Evolutionary conservation across 1,140 invertebrate genomes (phyloP).

Genomic region (Trachymyrmex septentrionalis): DNA sequence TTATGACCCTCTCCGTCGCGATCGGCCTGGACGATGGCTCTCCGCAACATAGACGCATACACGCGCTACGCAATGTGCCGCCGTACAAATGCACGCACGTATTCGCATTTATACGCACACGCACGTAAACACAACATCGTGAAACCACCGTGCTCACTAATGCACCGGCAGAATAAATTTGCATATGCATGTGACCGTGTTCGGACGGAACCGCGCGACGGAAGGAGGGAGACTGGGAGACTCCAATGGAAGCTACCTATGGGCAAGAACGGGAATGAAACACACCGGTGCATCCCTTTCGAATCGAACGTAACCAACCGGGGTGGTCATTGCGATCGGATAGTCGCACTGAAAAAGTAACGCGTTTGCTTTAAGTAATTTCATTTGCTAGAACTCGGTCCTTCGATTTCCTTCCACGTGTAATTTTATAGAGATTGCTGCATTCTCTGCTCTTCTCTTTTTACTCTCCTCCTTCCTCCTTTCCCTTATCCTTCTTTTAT

Average conservation of each 20-base stretch:
- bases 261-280: slow-evolving; percentile 66
- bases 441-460: neutral
- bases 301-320: slow-evolving; percentile 60
- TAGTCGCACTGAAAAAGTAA: slow-evolving; percentile 60
- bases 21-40: slow-evolving; percentile 64
- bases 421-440: slow-evolving; percentile 56
- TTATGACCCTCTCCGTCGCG: slow-evolving; percentile 83
- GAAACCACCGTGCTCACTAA: slow-evolving; percentile 71
- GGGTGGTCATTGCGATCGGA: slow-evolving; percentile 60
- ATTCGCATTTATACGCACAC: slow-evolving; percentile 7
- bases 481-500: neutral
- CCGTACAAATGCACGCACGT: slow-evolving; percentile 14
- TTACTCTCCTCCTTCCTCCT: neutral
- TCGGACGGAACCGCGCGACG: slow-evolving; percentile 74
- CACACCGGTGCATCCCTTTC: slow-evolving; percentile 43
- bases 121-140: slow-evolving; percentile 9
- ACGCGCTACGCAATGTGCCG: slow-evolving; percentile 7
- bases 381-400: slow-evolving; percentile 38
- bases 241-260: slow-evolving; percentile 35
- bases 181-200: slow-evolving; percentile 86
- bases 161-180: slow-evolving; percentile 85
- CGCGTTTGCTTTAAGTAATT: slow-evolving; percentile 63
- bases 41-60: slow-evolving; percentile 3
- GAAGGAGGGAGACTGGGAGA: slow-evolving; percentile 51
- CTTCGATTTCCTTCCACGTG: slow-evolving; percentile 33